Conservation (phyloP, 2,113 vertebrate genomes). For the Ranitomeya imitator region DNA sequence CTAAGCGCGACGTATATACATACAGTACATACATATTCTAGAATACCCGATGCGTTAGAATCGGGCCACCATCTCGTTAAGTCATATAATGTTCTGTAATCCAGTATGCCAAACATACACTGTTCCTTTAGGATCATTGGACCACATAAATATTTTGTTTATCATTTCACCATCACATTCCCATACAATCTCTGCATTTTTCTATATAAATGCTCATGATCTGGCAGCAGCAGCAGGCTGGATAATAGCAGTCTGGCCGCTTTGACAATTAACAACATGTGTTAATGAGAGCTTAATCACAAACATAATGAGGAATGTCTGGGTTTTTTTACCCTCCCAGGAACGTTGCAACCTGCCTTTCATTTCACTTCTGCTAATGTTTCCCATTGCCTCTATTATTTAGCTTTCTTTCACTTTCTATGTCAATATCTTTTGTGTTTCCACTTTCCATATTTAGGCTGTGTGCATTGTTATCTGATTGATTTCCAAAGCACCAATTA, state of each 20-base stretch:
- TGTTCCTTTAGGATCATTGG: background rate
- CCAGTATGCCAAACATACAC: background rate
- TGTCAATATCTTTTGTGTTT: background rate
- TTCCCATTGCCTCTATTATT: background rate
- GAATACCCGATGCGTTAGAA: too few relatives aligned
- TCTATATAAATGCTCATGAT: slow-evolving; percentile 17
- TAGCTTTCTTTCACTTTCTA: background rate
- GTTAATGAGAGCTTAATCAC: slow-evolving; percentile 52
- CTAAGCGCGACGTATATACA: too few relatives aligned
- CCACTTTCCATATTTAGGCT: background rate
- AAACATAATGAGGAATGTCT: slow-evolving; percentile 46
- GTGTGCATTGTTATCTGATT: background rate
- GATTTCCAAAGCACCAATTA: background rate
- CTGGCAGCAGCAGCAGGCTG: slow-evolving; percentile 19
- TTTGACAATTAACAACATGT: slow-evolving; percentile 46
- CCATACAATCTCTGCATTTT: background rate
- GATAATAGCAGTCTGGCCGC: slow-evolving; percentile 21
- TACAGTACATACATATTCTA: too few relatives aligned
- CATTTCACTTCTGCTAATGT: background rate
- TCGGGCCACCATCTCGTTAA: too few relatives aligned
- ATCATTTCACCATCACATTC: background rate
- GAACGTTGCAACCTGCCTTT: slow-evolving; percentile 21
- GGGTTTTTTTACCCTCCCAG: slow-evolving; percentile 9
- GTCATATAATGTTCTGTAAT: background rate
- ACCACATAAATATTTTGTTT: background rate